Evolutionary conservation across 1,140 invertebrate genomes (phyloP).

Genomic region (Drosophila azteca): DNA sequence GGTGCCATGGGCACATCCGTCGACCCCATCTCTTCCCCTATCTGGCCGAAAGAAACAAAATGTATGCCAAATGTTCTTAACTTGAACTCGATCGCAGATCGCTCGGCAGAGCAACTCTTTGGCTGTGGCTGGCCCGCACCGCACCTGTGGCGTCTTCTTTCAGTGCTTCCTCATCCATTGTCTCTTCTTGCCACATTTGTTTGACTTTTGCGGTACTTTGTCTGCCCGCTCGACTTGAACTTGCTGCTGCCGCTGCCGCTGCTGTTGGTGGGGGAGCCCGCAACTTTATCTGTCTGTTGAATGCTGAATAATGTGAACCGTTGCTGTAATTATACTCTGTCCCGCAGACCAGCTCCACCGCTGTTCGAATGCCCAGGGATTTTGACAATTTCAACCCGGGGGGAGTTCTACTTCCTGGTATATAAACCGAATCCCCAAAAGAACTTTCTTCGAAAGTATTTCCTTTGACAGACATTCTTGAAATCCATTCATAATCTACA

Average conservation of each 20-base stretch:
- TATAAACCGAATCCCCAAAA: too few relatives aligned
- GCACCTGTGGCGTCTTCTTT: conserved; percentile 33
- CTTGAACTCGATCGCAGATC: conserved; percentile 20
- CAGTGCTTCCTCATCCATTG: conserved; percentile 44
- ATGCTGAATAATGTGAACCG: conserved; percentile 61
- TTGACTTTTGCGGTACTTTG: conserved; percentile 80
- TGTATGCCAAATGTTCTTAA: conserved; percentile 60
- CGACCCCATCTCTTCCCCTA: conserved; percentile 14
- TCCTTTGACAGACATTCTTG: too few relatives aligned
- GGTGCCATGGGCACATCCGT: conserved; percentile 47
- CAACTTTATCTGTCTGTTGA: conserved; percentile 58
- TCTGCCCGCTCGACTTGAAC: conserved; percentile 77
- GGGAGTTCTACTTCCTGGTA: too few relatives aligned
- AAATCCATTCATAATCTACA: too few relatives aligned
- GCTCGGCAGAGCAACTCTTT: too few relatives aligned
- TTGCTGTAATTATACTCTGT: conserved; percentile 55
- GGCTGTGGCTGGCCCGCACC: conserved; percentile 41
- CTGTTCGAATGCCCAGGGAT: neutral
- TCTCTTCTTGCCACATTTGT: conserved; percentile 69
- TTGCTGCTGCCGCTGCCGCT: conserved; percentile 37
- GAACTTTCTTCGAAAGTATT: too few relatives aligned
- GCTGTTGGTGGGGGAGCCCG: conserved; percentile 38
- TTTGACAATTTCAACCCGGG: too few relatives aligned
- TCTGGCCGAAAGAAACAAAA: conserved; percentile 1
- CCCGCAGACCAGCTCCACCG: conserved; percentile 14